Evolutionary conservation across 2,797 vertebrate species (phyloP), one percentile per base, ranked within the genome.

Genomic region (Naso thynnoides): DNA sequence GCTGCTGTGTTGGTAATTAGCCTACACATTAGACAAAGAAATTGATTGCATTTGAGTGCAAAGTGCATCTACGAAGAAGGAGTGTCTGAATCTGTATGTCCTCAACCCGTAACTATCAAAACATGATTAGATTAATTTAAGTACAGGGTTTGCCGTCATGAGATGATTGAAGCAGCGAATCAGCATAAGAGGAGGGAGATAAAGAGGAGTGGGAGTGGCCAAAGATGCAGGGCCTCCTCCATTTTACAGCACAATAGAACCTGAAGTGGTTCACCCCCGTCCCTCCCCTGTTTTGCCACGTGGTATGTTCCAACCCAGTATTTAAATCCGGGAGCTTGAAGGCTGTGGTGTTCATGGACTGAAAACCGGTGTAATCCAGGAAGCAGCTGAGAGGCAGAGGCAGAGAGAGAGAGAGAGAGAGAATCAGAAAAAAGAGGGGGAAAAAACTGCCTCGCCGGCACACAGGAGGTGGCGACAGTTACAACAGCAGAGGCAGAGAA

Each of bases 271-370:
- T 75, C 73, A 64, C 10, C 49, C 78, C 8, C 1, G 70, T 55
- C 75, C 89, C 82, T 76, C 85, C 80, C 72, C 71, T 70, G 50
- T 67, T 75, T 64, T 84, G 80, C 89, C 88, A 91, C 90, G 83
- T 94, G 94, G 92, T 94, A 90, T 61, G 53, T 24, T 88, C 93
- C 89, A 87, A 70, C 66, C 81, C 78, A 83, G 85, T 94, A 93
- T 92, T 93, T 92, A 93, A 93, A 92, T 88, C 82, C 81, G 79
- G 83, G 86, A 84, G 87, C 89, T 87, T 86, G 85, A 45, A 82
- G 82, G 84, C 86, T 80, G 79, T 69, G 77, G 78, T 79, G 89
- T 77, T 84, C 73, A 78, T 79, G 80, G 76, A 77, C 82, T 73
- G 88, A 81, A 77, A 88, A 84, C 88, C 84, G 71, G 88, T 60